phyloP scores from a whole-genome alignment of 2,888 invertebrate species.

The Horisme vitalbata region DNA sequence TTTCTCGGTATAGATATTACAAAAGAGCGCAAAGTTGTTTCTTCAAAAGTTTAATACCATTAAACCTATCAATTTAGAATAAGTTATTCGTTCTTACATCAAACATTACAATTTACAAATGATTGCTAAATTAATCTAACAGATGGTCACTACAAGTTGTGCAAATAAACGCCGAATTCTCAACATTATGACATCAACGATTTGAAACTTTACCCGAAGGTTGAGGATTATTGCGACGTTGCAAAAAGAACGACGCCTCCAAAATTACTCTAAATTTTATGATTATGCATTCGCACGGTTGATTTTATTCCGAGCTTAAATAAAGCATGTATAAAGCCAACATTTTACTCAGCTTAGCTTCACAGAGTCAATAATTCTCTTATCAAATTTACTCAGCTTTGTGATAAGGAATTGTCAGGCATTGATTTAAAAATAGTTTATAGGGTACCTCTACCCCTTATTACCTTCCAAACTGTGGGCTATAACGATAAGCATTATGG shows the following conservation, averaged over 20 bases:
- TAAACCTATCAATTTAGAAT: not conserved
- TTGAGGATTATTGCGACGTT: constrained; percentile 2
- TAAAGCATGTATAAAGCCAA: too few species aligned
- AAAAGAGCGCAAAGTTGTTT: too few species aligned
- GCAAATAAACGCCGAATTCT: not conserved
- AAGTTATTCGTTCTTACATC: constrained; percentile 4
- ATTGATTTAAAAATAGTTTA: constrained; percentile 15
- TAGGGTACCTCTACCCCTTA: constrained; percentile 14
- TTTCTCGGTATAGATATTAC: too few species aligned
- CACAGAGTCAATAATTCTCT: not conserved
- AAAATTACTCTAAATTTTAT: not conserved
- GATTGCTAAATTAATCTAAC: constrained; percentile 9
- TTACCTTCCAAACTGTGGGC: constrained; percentile 16
- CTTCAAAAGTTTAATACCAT: not conserved
- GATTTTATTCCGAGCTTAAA: too few species aligned
- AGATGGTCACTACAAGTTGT: not conserved
- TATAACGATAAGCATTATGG: constrained; percentile 25
- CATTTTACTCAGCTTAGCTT: too few species aligned
- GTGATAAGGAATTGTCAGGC: constrained; percentile 1
- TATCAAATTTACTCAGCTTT: not conserved
- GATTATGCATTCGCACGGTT: too few species aligned
- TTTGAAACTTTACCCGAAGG: constrained; percentile 3
- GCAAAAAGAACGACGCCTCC: constrained; percentile 1
- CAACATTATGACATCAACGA: constrained; percentile 13
- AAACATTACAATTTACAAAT: constrained; percentile 10